These are phyloP conservation scores for Cacoxenus indagator DNA, from an alignment of 2,888 invertebrate genomes.

Conservation along the genomic window DNA sequence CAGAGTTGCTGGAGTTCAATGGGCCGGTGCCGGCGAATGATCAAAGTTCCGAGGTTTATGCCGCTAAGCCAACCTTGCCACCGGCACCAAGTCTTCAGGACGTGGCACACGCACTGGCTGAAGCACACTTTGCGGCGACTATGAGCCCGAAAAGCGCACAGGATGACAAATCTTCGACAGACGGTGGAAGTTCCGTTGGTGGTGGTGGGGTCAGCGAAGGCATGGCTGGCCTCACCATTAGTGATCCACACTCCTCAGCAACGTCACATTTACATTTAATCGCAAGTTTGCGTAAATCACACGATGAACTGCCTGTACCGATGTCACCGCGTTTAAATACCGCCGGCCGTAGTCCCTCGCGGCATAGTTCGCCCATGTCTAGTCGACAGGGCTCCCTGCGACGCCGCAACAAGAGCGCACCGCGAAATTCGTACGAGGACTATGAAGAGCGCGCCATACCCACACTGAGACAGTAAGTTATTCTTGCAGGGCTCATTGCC, in stretches of 20 bases:
- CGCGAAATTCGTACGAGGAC: slow-evolving; percentile 83
- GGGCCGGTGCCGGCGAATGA: slow-evolving; percentile 74
- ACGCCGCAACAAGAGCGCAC: slow-evolving; percentile 78
- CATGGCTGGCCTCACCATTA: neutral
- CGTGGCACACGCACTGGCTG: slow-evolving; percentile 68
- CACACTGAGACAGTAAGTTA: slow-evolving; percentile 84
- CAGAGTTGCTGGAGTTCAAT: slow-evolving; percentile 83
- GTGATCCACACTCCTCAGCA: slow-evolving; percentile 24
- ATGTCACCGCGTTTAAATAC: slow-evolving; percentile 66
- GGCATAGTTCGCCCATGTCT: slow-evolving; percentile 73
- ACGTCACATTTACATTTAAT: slow-evolving; percentile 32
- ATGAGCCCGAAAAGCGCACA: slow-evolving; percentile 60
- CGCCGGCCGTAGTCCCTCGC: slow-evolving; percentile 63
- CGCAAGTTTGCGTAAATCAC: slow-evolving; percentile 58
- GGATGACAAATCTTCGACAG: slow-evolving; percentile 65
- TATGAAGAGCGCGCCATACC: slow-evolving; percentile 90
- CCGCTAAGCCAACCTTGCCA: slow-evolving; percentile 68
- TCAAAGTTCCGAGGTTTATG: slow-evolving; percentile 65
- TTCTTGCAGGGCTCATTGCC: neutral
- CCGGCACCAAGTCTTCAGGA: slow-evolving; percentile 70
- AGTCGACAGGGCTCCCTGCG: slow-evolving; percentile 74
- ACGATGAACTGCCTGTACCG: slow-evolving; percentile 68
- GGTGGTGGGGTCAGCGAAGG: slow-evolving; percentile 37
- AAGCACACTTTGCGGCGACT: slow-evolving; percentile 58
- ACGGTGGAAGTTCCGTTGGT: slow-evolving; percentile 41